phyloP scores from a whole-genome alignment of 2,888 invertebrate genomes.

The Entomobrya multifasciata region DNA sequence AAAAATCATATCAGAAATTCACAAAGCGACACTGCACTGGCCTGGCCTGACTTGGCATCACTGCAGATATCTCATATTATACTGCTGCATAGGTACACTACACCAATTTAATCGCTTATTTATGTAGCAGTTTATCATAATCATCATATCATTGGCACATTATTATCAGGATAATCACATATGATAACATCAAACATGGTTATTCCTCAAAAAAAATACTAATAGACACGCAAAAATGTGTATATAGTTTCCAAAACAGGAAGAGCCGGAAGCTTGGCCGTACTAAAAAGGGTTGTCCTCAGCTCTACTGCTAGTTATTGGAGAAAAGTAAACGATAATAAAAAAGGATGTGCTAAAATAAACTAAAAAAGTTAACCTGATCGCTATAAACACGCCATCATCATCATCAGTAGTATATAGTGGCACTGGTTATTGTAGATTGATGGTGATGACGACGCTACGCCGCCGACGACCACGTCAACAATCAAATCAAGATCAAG shows the following conservation, averaged over 20 bases:
- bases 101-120: conserved; percentile 24
- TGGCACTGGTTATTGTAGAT: not conserved
- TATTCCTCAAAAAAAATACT: not conserved
- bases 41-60: no score
- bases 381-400: conserved; percentile 26
- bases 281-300: not conserved
- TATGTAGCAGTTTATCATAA: conserved; percentile 44
- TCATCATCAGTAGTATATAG: not conserved
- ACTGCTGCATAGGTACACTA: no score
- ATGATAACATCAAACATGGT: not conserved
- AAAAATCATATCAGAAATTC: not conserved
- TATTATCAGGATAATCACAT: conserved; percentile 6
- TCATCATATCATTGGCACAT: conserved; percentile 25
- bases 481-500: conserved; percentile 69
- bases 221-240: conserved; percentile 42
- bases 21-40: no score
- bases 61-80: no score
- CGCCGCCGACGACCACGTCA: conserved; percentile 16
- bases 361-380: not conserved
- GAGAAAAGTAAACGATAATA: conserved; percentile 23
- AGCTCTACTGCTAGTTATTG: conserved; percentile 10
- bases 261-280: conserved; percentile 27
- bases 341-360: not conserved
- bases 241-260: conserved; percentile 17
- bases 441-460: conserved; percentile 28